Percentiles rank a stretch among this genome's conserved stretches.
Evolutionary conservation across 2,113 vertebrate species (phyloP).

Genomic region (Lamprotornis superbus): DNA sequence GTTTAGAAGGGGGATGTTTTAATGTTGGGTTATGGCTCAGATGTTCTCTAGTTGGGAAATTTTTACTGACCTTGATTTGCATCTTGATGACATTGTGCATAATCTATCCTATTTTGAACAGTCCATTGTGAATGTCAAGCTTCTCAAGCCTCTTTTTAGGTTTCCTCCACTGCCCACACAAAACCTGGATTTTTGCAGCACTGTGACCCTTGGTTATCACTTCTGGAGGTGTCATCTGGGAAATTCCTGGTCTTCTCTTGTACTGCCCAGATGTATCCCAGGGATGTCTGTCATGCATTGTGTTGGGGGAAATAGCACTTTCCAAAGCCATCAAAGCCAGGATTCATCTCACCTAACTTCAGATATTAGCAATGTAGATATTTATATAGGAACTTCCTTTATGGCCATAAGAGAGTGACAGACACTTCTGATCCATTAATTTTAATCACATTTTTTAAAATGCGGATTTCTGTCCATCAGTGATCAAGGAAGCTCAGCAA

Average conservation of each 20-base stretch:
- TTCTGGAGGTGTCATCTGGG: not conserved
- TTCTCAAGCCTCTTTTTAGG: not conserved
- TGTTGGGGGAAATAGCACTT: not conserved
- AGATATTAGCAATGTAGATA: not conserved
- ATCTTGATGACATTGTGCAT: not conserved
- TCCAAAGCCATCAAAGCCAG: not conserved
- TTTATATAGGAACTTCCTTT: not conserved
- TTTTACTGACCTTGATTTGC: not conserved
- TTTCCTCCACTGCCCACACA: not conserved
- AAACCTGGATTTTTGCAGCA: not conserved
- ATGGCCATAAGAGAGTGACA: not conserved
- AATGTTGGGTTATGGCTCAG: not conserved
- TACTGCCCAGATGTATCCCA: not conserved
- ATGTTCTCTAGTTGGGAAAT: not conserved
- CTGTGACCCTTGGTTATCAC: not conserved
- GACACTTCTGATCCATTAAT: not conserved
- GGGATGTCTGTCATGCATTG: not conserved
- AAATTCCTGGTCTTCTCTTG: not conserved
- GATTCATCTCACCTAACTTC: not conserved
- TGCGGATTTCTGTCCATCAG: not conserved
- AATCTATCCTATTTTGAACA: not conserved
- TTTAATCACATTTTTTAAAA: not conserved
- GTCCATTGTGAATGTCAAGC: not conserved
- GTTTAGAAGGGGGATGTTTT: not conserved
- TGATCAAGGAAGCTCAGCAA: not conserved